phyloP scores from a whole-genome alignment of 2,888 invertebrate species.

The Callosobruchus maculatus region DNA sequence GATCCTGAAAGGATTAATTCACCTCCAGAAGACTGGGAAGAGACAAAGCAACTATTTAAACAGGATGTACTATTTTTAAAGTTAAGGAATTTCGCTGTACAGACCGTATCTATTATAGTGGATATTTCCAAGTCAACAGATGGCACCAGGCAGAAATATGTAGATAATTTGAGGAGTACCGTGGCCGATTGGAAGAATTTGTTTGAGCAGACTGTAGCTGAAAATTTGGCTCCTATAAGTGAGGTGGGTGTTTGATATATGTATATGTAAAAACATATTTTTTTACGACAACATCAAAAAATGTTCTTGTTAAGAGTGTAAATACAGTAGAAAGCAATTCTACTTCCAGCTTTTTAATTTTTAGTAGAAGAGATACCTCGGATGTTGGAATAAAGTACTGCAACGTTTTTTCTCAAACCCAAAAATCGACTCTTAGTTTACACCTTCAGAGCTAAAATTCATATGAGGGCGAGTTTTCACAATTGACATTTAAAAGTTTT shows the following conservation, averaged over 20 bases:
- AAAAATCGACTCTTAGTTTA: no score
- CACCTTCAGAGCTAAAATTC: no score
- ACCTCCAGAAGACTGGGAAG: conserved; percentile 44
- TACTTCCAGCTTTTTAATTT: no score
- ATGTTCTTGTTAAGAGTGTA: no score
- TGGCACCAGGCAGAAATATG: conserved; percentile 33
- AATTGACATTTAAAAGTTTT: no score
- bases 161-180: conserved; percentile 30
- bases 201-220: conserved; percentile 19
- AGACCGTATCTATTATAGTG: conserved; percentile 32
- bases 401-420: no score
- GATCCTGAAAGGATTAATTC: conserved; percentile 55
- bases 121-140: conserved; percentile 39
- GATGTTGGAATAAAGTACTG: no score
- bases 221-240: conserved; percentile 21
- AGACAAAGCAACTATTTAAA: conserved; percentile 32
- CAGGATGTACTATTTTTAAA: conserved; percentile 42
- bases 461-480: no score
- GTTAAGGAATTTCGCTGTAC: conserved; percentile 36
- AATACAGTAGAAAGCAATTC: no score
- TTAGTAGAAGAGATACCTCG: no score
- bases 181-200: conserved; percentile 37
- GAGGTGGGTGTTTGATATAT: conserved; percentile 17
- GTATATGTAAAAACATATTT: neutral
- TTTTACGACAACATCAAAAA: no score